phyloP scores from a whole-genome alignment of 2,113 vertebrate species.

The Atrichornis clamosus region DNA sequence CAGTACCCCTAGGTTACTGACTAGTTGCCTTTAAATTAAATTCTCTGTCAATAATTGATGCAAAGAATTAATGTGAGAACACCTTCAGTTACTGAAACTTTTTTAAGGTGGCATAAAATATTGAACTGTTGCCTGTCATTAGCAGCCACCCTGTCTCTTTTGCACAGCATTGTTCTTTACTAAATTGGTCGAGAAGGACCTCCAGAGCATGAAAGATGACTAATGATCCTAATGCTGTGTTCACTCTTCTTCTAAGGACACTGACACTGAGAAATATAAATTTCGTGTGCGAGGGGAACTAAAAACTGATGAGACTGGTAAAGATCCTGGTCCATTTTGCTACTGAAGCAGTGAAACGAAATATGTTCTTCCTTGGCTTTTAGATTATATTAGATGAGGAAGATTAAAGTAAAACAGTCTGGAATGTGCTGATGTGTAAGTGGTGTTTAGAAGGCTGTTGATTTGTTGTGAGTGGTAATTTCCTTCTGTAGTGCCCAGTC shows the following conservation, averaged over 20 bases:
- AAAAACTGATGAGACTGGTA: neutral
- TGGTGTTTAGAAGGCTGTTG: neutral
- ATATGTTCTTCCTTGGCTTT: neutral
- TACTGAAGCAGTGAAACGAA: neutral
- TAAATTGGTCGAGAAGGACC: slow-evolving; percentile 76
- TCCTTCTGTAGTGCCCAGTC: neutral
- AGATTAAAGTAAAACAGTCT: neutral
- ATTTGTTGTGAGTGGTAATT: neutral
- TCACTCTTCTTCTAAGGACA: slow-evolving; percentile 61
- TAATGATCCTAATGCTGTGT: slow-evolving; percentile 53
- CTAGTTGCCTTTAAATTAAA: slow-evolving; percentile 94
- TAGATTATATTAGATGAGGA: neutral
- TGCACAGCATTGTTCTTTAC: slow-evolving; percentile 64
- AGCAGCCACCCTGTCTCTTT: slow-evolving; percentile 76
- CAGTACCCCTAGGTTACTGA: slow-evolving; percentile 90
- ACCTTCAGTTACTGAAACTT: slow-evolving; percentile 85
- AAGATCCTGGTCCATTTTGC: neutral
- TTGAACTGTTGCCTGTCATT: slow-evolving; percentile 80
- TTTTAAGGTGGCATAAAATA: slow-evolving; percentile 82
- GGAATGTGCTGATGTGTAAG: neutral
- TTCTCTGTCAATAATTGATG: slow-evolving; percentile 99
- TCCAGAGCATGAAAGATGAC: slow-evolving; percentile 75
- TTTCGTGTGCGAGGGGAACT: neutral
- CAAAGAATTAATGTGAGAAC: slow-evolving; percentile 96
- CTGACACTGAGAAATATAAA: slow-evolving; percentile 38